Evolutionary conservation across 2,113 vertebrate species (phyloP), one percentile per base, ranked within the genome.

Genomic region (Labrus mixtus): DNA sequence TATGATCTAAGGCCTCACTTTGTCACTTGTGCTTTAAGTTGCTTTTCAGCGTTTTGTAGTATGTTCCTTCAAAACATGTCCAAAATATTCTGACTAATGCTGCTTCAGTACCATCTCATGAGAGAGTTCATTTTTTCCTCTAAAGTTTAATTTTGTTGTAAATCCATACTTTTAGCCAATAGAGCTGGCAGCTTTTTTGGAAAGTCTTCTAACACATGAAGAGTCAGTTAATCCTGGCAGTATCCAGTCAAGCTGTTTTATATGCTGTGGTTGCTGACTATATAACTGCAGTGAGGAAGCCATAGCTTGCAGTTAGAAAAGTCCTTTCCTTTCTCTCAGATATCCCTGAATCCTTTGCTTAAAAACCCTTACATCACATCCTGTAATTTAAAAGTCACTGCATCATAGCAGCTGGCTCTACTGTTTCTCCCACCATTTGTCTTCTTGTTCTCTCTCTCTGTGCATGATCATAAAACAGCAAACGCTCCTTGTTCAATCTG

Each of bases 401-500:
- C 22, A 33, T 53, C 20, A 22, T 20, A 16, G 36, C 37, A 29
- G 22, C 50, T 56, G 17, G n/a, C 46, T 74, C 16, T 19, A 54
- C 29, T 60, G 23, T 46, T 68, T 48, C 10, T 60, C 46, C 12
- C n/a, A 33, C 12, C 3, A 1, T 83, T 69, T 64, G 19, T 69
- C 46, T n/a, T 56, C 23, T 61, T n/a, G 0, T 12, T 45, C 12
- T 63, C 10, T 0, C 20, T 37, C 4, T 3, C 19, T 72, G 48
- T 56, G 41, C 37, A n/a, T 29, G 17, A 61, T 20, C 54, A 65
- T 22, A 29, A 67, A 76, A 50, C 43, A 68, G 10, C 78, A 82
- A 76, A 43, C 0, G 19, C 36, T 54, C 36, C 60, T 45, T 39
- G 33, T 81, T 88, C 22, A 33, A n/a, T 81, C 68, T 39, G 45